Percentiles rank a stretch among this genome's conserved stretches.
Evolutionary conservation across 2,888 invertebrate species (phyloP).

Genomic region (Crioceris asparagi): DNA sequence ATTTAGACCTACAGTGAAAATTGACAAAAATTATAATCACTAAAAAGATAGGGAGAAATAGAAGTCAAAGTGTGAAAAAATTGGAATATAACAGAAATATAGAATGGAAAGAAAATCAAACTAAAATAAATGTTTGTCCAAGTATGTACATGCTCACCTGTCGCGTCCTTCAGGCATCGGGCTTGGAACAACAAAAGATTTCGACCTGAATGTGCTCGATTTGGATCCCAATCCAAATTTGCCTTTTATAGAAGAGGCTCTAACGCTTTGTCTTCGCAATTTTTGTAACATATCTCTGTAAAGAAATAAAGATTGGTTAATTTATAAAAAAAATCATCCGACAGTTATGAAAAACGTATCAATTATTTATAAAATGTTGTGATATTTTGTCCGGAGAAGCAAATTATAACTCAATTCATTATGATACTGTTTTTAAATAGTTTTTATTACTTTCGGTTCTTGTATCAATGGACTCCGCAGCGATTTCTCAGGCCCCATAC

Average conservation of each 20-base stretch:
- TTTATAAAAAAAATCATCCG: background rate
- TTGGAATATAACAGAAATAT: constrained; percentile 1
- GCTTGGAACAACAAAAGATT: constrained; percentile 64
- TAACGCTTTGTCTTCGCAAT: constrained; percentile 72
- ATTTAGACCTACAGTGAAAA: constrained; percentile 15
- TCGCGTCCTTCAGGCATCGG: constrained; percentile 50
- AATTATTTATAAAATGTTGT: too few species aligned
- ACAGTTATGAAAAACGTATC: too few species aligned
- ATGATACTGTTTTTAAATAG: too few species aligned
- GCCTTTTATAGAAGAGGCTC: constrained; percentile 66
- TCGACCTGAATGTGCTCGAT: constrained; percentile 56
- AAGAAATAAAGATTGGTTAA: constrained; percentile 8
- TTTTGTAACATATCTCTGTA: constrained; percentile 85
- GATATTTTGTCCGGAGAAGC: too few species aligned
- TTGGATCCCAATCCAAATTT: constrained; percentile 59
- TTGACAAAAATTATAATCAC: constrained; percentile 10
- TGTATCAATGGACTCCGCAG: too few species aligned
- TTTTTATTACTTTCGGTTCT: too few species aligned
- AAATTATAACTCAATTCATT: too few species aligned
- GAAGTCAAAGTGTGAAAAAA: constrained; percentile 3
- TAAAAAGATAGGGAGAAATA: constrained; percentile 7
- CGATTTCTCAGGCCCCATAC: too few species aligned
- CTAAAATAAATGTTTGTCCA: background rate
- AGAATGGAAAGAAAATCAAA: background rate
- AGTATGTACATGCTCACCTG: constrained; percentile 19